Conservation (phyloP, 2,888 invertebrate genomes). For the Platynereis dumerilii region DNA sequence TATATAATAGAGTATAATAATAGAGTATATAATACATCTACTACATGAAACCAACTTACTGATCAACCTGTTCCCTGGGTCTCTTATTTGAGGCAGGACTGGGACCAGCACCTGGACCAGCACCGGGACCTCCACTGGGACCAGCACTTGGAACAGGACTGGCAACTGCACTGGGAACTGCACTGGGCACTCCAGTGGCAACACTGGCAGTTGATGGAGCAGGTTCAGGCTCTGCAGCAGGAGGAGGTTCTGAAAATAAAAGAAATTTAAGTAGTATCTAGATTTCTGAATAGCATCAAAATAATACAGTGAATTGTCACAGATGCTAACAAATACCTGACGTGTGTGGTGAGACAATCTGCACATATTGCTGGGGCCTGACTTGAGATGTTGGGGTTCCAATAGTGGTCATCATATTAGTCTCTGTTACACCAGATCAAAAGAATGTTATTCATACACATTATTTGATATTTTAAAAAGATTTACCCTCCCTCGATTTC, state of each 20-base stretch:
- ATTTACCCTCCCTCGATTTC: too few relatives aligned
- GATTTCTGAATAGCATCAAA: too few relatives aligned
- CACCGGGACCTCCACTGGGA: slow-evolving; percentile 29
- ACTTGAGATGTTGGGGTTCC: slow-evolving; percentile 27
- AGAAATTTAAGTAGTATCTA: too few relatives aligned
- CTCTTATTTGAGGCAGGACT: slow-evolving; percentile 23
- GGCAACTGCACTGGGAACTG: too few relatives aligned
- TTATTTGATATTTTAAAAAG: neutral
- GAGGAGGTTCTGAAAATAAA: neutral
- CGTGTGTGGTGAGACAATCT: slow-evolving; percentile 55
- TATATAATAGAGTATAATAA: too few relatives aligned
- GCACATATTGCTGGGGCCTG: slow-evolving; percentile 56
- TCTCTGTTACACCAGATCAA: neutral
- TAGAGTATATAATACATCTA: too few relatives aligned
- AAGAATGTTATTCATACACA: too few relatives aligned
- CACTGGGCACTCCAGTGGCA: neutral
- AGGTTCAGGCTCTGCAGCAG: slow-evolving; percentile 10
- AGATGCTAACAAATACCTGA: too few relatives aligned
- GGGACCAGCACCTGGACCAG: neutral
- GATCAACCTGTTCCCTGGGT: slow-evolving; percentile 29
- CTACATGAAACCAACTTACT: too few relatives aligned
- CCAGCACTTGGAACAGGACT: slow-evolving; percentile 20
- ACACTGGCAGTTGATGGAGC: slow-evolving; percentile 14
- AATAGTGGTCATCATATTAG: neutral
- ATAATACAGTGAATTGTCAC: too few relatives aligned